A percentile compares a stretch with the other conserved stretches of the same genome.
These are phyloP conservation scores for Anolis sagrei DNA, from an alignment of 2,113 vertebrate species.

Conservation along the genomic window DNA sequence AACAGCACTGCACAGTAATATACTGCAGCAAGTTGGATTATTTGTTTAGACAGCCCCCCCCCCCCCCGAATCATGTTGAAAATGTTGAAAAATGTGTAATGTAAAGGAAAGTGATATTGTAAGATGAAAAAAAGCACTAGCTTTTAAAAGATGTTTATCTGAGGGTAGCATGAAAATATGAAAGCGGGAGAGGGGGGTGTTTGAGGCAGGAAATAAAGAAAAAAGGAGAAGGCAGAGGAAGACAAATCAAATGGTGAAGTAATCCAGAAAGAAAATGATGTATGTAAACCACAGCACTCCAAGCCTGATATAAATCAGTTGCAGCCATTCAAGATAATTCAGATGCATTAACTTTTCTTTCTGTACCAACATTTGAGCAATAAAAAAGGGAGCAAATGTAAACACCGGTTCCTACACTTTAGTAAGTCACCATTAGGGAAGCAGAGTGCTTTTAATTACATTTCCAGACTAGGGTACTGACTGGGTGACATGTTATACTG, in stretches of 20 bases:
- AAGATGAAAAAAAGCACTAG: background rate
- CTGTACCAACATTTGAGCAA: constrained; percentile 54
- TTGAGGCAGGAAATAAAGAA: constrained; percentile 27
- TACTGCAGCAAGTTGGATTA: constrained; percentile 54
- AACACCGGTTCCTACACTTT: constrained; percentile 61
- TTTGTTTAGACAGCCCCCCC: constrained; percentile 47
- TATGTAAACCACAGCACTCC: constrained; percentile 46
- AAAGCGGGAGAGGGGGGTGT: background rate
- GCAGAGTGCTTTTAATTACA: constrained; percentile 72
- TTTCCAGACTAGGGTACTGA: constrained; percentile 55
- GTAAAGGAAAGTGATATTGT: background rate
- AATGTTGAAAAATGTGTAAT: constrained; percentile 16
- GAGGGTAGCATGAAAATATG: constrained; percentile 31
- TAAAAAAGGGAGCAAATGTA: constrained; percentile 65
- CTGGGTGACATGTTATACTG: constrained; percentile 65
- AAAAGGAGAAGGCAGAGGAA: constrained; percentile 39
- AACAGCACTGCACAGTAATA: constrained; percentile 64
- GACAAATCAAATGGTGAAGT: constrained; percentile 54
- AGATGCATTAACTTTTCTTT: constrained; percentile 62
- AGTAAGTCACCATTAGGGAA: constrained; percentile 63
- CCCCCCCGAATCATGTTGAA: constrained; percentile 26
- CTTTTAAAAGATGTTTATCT: constrained; percentile 25
- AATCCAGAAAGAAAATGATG: constrained; percentile 48
- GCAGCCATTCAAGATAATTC: constrained; percentile 60
- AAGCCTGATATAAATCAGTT: constrained; percentile 68